Base-by-base conservation (phyloP, 2,113 vertebrate genomes). In the Psammodynastes pulverulentus region DNA sequence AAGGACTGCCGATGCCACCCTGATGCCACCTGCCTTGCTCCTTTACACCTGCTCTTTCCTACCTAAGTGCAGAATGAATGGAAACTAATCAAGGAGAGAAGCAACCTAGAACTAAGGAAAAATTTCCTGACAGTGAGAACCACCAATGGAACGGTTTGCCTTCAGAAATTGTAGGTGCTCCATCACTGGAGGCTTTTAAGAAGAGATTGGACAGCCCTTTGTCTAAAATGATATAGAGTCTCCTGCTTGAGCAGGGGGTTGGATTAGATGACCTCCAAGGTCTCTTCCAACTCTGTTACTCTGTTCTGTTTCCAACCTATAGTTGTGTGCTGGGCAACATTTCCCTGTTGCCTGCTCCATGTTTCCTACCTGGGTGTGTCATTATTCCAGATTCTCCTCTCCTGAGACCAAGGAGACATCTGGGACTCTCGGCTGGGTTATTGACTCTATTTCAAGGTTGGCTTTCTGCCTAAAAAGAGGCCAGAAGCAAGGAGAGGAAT, bases 381-480 rank as follows among this genome's bases (percentile, higher is more conserved):
- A 3, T 12, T 72, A 45, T 49, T 88, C 26, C 29, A 15, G 29
- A 49, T 2, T 21, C 43, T 45, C 24, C 0, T 24, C 5, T 10
- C 45, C 12, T 12, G 49, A 39, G 89, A 48, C 84, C n/a, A 5
- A 34, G 43, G 45, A 87, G 3, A 8, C 29, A 12, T 52, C 89
- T n/a, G 62, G 56, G 56, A 13, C 9, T 51, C 51, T 84, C 23
- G 7, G 89, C 51, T 56, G 62, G 45, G 24, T 62, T 88, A 4
- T 10, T 15, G 19, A 46, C 84, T 90, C 72, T 79, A 39, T 90
- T 88, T 92, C 46, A 84, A 49, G 24, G 1, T 51, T 5, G 48
- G 58, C 58, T 91, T 21, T 43, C 43, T 51, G 53, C 34, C 45
- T 62, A 89, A 52, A 91, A 85, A 91, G 88, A 91, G 62, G 92